Conservation (phyloP, 1,140 invertebrate genomes). For the Lordiphosa collinella region DNA sequence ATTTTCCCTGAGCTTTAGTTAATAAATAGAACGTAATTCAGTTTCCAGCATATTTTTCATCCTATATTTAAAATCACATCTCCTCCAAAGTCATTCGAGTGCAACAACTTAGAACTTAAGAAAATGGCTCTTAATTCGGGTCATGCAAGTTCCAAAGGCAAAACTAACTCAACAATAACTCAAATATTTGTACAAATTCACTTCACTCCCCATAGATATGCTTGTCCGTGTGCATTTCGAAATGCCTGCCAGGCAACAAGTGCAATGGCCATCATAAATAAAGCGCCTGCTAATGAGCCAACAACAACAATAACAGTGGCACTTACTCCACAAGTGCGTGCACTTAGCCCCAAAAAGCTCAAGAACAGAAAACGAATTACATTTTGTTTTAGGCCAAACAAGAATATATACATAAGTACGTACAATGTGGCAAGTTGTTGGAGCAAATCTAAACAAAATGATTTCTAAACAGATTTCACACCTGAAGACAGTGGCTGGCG, state of each 20-base stretch:
- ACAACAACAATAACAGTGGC: slow-evolving; percentile 35
- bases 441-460: slow-evolving; percentile 69
- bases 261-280: slow-evolving; percentile 58
- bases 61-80: neutral
- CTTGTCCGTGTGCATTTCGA: slow-evolving; percentile 13
- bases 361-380: slow-evolving; percentile 59
- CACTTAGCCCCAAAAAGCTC: slow-evolving; percentile 59
- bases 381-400: slow-evolving; percentile 47
- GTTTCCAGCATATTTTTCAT: neutral
- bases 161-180: slow-evolving; percentile 3
- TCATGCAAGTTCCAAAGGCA: slow-evolving; percentile 7
- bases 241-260: slow-evolving; percentile 55
- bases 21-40: too few relatives aligned
- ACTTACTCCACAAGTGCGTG: slow-evolving; percentile 61
- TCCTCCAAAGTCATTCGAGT: neutral
- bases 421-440: slow-evolving; percentile 40
- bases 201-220: slow-evolving; percentile 27
- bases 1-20: too few relatives aligned
- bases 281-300: slow-evolving; percentile 54
- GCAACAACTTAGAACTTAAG: neutral
- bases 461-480: slow-evolving; percentile 47
- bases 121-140: slow-evolving; percentile 10
- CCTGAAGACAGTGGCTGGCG: slow-evolving; percentile 42
- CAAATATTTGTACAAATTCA: slow-evolving; percentile 35
- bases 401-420: slow-evolving; percentile 25